Evolutionary conservation across 2,113 vertebrate genomes (phyloP).

Genomic region (Ctenomys sociabilis): DNA sequence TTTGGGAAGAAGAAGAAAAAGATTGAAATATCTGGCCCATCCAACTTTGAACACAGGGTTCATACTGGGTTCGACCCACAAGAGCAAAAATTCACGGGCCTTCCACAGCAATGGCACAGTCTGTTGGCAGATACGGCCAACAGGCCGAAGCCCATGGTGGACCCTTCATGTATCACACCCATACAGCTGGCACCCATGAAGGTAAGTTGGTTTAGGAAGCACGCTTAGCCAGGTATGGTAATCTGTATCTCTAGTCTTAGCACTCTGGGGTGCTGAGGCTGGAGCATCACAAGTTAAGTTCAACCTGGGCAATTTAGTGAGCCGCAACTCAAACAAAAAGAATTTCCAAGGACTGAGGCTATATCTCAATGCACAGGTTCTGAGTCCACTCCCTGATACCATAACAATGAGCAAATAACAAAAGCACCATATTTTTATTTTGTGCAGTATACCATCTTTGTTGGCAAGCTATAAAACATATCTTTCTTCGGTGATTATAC

Average conservation of each 20-base stretch:
- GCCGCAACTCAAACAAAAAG: background rate
- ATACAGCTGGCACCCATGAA: slow-evolving; percentile 99
- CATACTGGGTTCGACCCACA: slow-evolving; percentile 98
- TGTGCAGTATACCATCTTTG: background rate
- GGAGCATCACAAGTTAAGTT: background rate
- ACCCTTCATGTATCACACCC: slow-evolving; percentile 98
- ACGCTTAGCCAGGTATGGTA: background rate
- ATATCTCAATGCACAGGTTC: background rate
- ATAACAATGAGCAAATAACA: background rate
- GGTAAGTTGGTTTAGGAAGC: slow-evolving; percentile 83
- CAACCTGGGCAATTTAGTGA: background rate
- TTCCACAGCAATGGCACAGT: slow-evolving; percentile 99
- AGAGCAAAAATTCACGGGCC: slow-evolving; percentile 97
- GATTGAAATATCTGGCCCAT: slow-evolving; percentile 99
- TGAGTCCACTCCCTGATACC: background rate
- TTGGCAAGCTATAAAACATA: background rate
- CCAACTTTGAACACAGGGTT: slow-evolving; percentile 99
- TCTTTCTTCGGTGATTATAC: background rate
- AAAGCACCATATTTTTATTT: background rate
- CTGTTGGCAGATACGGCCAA: slow-evolving; percentile 97
- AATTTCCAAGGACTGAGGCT: background rate
- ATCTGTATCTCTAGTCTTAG: background rate
- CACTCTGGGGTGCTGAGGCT: background rate
- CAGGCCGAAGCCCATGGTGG: slow-evolving; percentile 98
- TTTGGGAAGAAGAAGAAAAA: slow-evolving; percentile 99